Percentiles rank a stretch among this genome's conserved stretches.
phyloP scores from a whole-genome alignment of 2,888 invertebrate species.

The Tinea trinotella region DNA sequence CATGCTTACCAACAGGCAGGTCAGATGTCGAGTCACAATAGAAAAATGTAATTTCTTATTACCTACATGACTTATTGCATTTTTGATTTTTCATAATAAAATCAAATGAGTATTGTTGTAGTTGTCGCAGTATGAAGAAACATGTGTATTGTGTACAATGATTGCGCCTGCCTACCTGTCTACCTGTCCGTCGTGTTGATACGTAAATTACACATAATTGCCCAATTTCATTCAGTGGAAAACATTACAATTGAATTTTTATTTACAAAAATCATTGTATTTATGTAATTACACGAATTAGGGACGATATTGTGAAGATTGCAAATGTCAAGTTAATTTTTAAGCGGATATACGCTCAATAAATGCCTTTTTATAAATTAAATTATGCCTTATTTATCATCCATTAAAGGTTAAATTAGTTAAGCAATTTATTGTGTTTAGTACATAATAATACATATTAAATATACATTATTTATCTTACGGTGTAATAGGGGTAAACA shows the following conservation, averaged over 20 bases:
- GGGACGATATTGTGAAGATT: not conserved
- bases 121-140: not conserved
- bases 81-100: too few relatives aligned
- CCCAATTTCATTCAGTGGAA: constrained; percentile 38
- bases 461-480: too few relatives aligned
- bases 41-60: too few relatives aligned
- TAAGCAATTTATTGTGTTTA: too few relatives aligned
- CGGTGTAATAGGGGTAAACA: too few relatives aligned
- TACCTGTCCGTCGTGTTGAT: constrained; percentile 32
- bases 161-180: not conserved
- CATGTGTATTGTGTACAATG: not conserved
- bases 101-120: not conserved
- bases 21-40: too few relatives aligned
- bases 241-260: constrained; percentile 17
- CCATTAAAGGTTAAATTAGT: too few relatives aligned
- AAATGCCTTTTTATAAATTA: too few relatives aligned
- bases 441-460: too few relatives aligned
- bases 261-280: constrained; percentile 20
- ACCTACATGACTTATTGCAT: too few relatives aligned
- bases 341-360: not conserved
- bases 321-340: not conserved
- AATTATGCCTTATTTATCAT: too few relatives aligned
- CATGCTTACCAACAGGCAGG: too few relatives aligned
- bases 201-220: constrained; percentile 54
- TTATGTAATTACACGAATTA: constrained; percentile 12